Base-by-base conservation (phyloP, 2,113 vertebrate species). In the Acinonyx jubatus region DNA sequence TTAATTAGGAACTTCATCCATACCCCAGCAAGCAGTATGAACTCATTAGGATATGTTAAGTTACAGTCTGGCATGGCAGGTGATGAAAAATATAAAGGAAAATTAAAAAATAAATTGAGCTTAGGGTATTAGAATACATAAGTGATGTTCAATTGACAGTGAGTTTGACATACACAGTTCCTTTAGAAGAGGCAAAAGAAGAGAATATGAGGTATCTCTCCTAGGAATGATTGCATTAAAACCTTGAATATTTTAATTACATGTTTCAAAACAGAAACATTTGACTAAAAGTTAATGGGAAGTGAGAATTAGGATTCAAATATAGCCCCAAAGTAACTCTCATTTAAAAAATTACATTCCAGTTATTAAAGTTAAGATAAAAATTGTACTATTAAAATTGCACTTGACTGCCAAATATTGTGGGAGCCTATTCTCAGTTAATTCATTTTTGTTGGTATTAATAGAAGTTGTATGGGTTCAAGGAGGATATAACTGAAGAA, bases 1-100 rank as follows among this genome's bases (percentile, higher is more conserved):
- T 98, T 98, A 98, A 98, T 98, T 98, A 98, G 84, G 92, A 94
- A 86, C 85, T 97, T 97, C 50, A 97, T 98, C 90, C 85, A 91
- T 89, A 95, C 78, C 65, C 96, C 82, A 95, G 76, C 36, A 97
- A 98, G 89, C 68, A 55, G 87, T 87, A 84, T 94, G 83, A 98
- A 97, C 97, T 97, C 94, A 96, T 98, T 97, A 98, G 89, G 81
- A 90, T 98, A 50, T 94, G 89, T 91, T 95, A 97, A 97, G 89
- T 93, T 87, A 69, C 79, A 81, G 45, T 69, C 86, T 65, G 74
- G 65, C 41, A 68, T 97, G 78, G 95, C 68, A 97, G 91, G 65
- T 96, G 88, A 94, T 88, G 80, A 95, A 96, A 98, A 98, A 96
- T 96, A 61, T 91, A 90, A 96, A 71, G 63, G 73, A 48, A 97